A percentile compares a stretch with the other conserved stretches of the same genome.
Conservation (phyloP, 2,113 vertebrate species). For the Trochalopteron elliotii region DNA sequence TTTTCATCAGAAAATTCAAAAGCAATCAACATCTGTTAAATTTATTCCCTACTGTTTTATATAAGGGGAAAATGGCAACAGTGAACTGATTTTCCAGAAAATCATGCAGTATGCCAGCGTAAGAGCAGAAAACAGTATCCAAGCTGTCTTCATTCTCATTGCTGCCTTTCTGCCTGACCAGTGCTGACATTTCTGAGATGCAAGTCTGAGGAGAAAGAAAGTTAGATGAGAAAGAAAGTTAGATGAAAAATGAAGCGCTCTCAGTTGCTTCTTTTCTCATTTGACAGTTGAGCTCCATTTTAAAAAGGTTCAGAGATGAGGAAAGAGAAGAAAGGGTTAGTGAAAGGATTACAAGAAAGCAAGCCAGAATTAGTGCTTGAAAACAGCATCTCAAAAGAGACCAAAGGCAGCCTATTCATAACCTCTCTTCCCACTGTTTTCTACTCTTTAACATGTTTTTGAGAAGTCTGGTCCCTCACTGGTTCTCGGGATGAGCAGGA, state of each 20-base stretch:
- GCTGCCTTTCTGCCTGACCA: not conserved
- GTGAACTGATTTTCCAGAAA: not conserved
- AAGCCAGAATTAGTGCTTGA: not conserved
- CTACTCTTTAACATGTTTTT: not conserved
- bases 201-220: not conserved
- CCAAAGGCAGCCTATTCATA: not conserved
- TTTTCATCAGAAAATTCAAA: conserved; percentile 16
- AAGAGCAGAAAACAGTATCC: not conserved
- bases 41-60: not conserved
- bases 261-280: not conserved
- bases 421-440: not conserved
- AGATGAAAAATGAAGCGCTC: not conserved
- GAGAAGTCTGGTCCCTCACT: not conserved
- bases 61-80: not conserved
- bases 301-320: not conserved
- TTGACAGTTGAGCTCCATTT: not conserved
- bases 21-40: conserved; percentile 8
- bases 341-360: not conserved
- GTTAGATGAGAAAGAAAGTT: not conserved
- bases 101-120: not conserved
- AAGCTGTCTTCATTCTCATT: not conserved
- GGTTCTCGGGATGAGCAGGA: not conserved
- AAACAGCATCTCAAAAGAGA: not conserved
- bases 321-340: not conserved
- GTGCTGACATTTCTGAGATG: not conserved